These are phyloP conservation scores for Montipora foliosa DNA, from an alignment of 64 coral and sea anemone species.

Conservation along the genomic window DNA sequence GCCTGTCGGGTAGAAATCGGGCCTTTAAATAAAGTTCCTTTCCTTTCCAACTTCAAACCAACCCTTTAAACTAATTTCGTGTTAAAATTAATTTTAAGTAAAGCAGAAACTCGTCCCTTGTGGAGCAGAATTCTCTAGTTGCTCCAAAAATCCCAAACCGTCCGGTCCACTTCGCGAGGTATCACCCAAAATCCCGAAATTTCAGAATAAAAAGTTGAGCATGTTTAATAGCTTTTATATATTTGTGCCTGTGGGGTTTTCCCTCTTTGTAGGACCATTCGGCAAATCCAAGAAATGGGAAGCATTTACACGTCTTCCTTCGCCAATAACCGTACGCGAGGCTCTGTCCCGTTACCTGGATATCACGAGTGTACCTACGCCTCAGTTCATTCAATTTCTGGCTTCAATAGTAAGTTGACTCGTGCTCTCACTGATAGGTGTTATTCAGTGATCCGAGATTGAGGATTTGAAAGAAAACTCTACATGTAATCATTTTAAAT, in stretches of 20 bases:
- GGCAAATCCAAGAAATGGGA: constrained; percentile 80
- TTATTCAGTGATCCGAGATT: background rate
- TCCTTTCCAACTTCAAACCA: too few species aligned
- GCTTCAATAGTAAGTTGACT: constrained; percentile 63
- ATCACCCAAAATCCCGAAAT: too few species aligned
- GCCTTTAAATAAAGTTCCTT: too few species aligned
- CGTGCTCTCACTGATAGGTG: background rate
- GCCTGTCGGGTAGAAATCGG: too few species aligned
- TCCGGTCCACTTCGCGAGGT: too few species aligned
- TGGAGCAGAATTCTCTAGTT: too few species aligned
- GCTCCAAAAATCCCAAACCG: too few species aligned
- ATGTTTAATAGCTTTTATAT: background rate
- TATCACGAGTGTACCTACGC: constrained; percentile 86
- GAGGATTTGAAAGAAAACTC: background rate
- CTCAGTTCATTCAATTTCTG: constrained; percentile 90
- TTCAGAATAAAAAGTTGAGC: background rate
- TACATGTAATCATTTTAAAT: too few species aligned
- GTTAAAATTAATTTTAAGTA: too few species aligned
- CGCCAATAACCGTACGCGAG: constrained; percentile 70
- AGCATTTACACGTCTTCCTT: constrained; percentile 68
- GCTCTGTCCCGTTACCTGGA: constrained; percentile 89
- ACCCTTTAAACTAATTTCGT: too few species aligned
- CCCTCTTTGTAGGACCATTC: constrained; percentile 65
- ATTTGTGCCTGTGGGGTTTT: background rate
- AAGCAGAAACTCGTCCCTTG: too few species aligned